Base-by-base conservation (phyloP, 2,797 vertebrate species). In the Parauchenoglanis ngamensis region DNA sequence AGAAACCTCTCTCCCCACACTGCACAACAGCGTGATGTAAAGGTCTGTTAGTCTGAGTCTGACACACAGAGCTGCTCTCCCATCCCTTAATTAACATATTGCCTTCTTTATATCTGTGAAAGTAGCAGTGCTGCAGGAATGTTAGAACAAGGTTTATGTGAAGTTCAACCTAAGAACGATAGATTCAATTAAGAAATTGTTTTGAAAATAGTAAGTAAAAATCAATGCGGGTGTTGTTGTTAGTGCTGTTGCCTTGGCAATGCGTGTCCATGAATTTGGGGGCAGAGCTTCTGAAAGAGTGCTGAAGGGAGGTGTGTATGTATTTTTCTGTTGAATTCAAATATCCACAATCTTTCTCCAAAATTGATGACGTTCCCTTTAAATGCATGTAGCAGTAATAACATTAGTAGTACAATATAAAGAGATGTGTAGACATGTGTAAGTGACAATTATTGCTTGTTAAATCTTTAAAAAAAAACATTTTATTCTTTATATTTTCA, bases 21-120 rank as follows among this genome's bases (percentile, higher is more conserved):
- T 78, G 28, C 8, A 57, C 44, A 70, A 52, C 61, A 61, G 63
- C 63, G 56, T 61, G 80, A 86, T 72, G 44, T 84, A 70, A 88
- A 59, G 72, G 31, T 5, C 72, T 67, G 59, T 65, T 70, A 75
- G 46, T 84, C 31, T 46, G 67, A 75, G 54, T 25, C 82, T 63
- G 67, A 57, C 70, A 46, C 49, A 54, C 54, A 77, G 57, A n/a
- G n/a, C 63, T 49, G 35, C 31, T 59, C 59, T 17, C 5, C 72
- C 73, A 21, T 49, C 8, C 44, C 68, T 61, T 49, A 80, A 61
- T 80, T 56, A 87, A 31, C 59, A 76, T 68, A 10, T 57, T 25
- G 19, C 52, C 52, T 28, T 59, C 52, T 49, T 79, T 67, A 52
- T 67, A 49, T 52, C n/a, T 83, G 44, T 68, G 19, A 75, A 65